A percentile compares a stretch with the other conserved stretches of the same genome.
Evolutionary conservation across 2,113 vertebrate genomes (phyloP).

Genomic region (Chlorocebus sabaeus): DNA sequence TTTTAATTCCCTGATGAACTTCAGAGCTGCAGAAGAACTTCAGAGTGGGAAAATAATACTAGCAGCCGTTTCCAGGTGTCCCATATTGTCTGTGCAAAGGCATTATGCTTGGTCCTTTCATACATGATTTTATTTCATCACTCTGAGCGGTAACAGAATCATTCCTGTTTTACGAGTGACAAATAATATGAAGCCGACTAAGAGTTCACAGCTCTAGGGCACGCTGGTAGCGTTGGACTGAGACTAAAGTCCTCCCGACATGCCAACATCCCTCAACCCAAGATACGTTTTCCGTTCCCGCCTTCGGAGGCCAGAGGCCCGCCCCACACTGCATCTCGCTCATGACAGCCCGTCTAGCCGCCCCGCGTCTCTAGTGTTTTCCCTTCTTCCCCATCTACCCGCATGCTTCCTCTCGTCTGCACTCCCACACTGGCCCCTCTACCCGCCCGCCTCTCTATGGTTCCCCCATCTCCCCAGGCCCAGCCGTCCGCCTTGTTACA

Average conservation of each 20-base stretch:
- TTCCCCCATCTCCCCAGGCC: not conserved
- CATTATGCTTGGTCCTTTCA: not conserved
- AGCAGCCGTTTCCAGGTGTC: not conserved
- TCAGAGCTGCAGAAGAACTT: not conserved
- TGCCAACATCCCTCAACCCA: accelerated
- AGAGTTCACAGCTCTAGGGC: not conserved
- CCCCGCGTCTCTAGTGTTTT: not conserved
- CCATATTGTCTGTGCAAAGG: no score
- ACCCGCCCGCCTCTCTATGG: not conserved
- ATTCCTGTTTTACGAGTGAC: not conserved
- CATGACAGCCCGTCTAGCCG: not conserved
- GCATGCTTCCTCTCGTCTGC: not conserved
- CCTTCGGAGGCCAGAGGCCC: no score
- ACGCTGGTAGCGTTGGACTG: no score
- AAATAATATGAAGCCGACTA: not conserved
- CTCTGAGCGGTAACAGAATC: not conserved
- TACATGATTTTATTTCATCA: not conserved
- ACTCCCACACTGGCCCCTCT: not conserved
- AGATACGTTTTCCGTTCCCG: accelerated
- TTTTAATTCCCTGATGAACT: not conserved
- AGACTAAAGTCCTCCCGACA: not conserved
- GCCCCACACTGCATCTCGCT: accelerated
- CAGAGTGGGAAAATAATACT: not conserved
- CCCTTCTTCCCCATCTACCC: not conserved
- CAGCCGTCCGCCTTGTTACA: accelerated